phyloP scores from a whole-genome alignment of 2,888 invertebrate species.

The Platycheirus albimanus region DNA sequence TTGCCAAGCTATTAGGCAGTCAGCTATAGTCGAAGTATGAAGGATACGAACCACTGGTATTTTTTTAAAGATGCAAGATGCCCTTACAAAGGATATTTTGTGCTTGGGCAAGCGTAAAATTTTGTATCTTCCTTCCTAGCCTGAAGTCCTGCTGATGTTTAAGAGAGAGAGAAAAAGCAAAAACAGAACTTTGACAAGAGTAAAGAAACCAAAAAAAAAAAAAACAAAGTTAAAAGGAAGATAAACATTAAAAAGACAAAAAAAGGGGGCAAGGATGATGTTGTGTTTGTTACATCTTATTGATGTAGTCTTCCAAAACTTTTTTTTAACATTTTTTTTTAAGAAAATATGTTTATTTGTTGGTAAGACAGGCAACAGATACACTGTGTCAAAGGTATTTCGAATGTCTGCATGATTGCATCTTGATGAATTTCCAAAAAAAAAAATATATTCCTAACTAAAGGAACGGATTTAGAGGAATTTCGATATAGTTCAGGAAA shows the following conservation, averaged over 20 bases:
- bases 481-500: too few relatives aligned
- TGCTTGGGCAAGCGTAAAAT: slow-evolving; percentile 71
- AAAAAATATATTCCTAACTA: not conserved
- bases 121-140: slow-evolving; percentile 55
- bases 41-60: slow-evolving; percentile 53
- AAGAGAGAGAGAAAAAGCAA: not conserved
- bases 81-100: slow-evolving; percentile 72
- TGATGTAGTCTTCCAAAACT: slow-evolving; percentile 1
- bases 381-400: slow-evolving; percentile 9
- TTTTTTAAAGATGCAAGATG: slow-evolving; percentile 48
- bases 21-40: slow-evolving; percentile 43
- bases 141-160: slow-evolving; percentile 8
- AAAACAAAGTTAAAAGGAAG: slow-evolving; percentile 15
- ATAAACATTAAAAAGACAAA: slow-evolving; percentile 54
- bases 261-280: slow-evolving; percentile 14
- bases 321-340: not conserved
- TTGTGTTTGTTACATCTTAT: slow-evolving; percentile 28
- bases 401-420: slow-evolving; percentile 4
- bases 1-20: slow-evolving; percentile 57
- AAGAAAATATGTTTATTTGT: slow-evolving; percentile 16
- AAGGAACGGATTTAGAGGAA: too few relatives aligned
- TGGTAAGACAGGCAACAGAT: too few relatives aligned
- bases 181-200: slow-evolving; percentile 58
- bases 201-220: not conserved
- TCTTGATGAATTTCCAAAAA: not conserved